These are phyloP conservation scores for Xanthia icteritia DNA, from an alignment of 2,888 invertebrate genomes.

Conservation along the genomic window DNA sequence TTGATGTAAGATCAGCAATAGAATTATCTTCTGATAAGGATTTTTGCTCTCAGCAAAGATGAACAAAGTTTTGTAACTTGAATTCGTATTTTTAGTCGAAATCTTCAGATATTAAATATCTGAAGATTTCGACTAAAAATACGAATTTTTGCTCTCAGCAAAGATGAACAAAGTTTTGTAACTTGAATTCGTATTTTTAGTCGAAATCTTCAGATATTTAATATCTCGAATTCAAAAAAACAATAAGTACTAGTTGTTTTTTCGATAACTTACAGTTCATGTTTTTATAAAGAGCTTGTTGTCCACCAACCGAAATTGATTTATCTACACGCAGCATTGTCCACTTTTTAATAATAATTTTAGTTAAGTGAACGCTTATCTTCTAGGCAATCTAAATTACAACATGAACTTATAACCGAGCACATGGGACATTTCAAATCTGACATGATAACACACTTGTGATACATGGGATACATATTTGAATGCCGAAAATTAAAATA, in stretches of 20 bases:
- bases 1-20: slow-evolving; percentile 10
- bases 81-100: background rate
- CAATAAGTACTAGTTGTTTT: no score
- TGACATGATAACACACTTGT: background rate
- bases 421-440: background rate
- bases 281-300: background rate
- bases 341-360: background rate
- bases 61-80: background rate
- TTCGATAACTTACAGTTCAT: background rate
- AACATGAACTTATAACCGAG: background rate
- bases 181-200: background rate
- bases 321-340: no score
- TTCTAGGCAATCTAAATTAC: background rate
- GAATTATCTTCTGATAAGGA: background rate
- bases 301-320: background rate
- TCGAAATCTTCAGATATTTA: background rate
- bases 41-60: background rate
- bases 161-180: background rate
- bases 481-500: no score
- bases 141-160: background rate
- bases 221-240: no score
- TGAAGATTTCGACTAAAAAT: no score
- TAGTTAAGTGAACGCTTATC: background rate
- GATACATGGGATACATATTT: no score
- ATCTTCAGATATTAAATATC: background rate